Conservation (phyloP, 2,797 vertebrate species). For the Lerista edwardsae region DNA sequence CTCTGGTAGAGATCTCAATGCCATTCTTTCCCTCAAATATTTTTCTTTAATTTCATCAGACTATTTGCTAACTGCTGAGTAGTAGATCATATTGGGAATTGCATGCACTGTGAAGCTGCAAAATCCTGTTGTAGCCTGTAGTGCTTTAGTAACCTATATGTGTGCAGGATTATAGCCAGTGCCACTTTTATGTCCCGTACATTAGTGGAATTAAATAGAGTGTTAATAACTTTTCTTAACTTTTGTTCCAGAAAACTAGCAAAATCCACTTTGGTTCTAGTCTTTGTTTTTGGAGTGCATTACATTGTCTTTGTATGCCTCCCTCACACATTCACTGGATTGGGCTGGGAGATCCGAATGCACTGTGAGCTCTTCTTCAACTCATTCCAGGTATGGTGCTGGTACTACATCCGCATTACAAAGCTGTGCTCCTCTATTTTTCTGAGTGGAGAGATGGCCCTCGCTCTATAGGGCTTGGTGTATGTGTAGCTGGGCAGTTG, state of each 20-base stretch:
- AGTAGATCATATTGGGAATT: neutral
- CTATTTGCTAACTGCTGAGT: no score
- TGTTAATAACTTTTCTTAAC: neutral
- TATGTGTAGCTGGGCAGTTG: neutral
- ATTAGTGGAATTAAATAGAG: neutral
- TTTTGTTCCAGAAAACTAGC: conserved; percentile 83
- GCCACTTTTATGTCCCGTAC: neutral
- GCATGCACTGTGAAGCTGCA: neutral
- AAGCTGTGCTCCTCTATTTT: neutral
- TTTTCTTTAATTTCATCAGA: no score
- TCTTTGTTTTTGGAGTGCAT: conserved; percentile 90
- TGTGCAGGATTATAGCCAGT: neutral
- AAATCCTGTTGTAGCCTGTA: neutral
- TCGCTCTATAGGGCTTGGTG: no score
- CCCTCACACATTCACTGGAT: conserved; percentile 83
- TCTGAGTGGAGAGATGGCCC: neutral
- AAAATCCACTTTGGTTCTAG: conserved; percentile 88
- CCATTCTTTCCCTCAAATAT: no score
- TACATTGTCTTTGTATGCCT: conserved; percentile 90
- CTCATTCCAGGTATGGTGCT: conserved; percentile 85
- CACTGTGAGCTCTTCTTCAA: conserved; percentile 95
- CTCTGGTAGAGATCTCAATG: no score
- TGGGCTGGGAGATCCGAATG: conserved; percentile 90
- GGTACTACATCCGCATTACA: neutral
- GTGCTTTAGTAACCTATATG: neutral